Evolutionary conservation across 2,888 invertebrate genomes (phyloP).

Genomic region (Asteroscopus sphinx): DNA sequence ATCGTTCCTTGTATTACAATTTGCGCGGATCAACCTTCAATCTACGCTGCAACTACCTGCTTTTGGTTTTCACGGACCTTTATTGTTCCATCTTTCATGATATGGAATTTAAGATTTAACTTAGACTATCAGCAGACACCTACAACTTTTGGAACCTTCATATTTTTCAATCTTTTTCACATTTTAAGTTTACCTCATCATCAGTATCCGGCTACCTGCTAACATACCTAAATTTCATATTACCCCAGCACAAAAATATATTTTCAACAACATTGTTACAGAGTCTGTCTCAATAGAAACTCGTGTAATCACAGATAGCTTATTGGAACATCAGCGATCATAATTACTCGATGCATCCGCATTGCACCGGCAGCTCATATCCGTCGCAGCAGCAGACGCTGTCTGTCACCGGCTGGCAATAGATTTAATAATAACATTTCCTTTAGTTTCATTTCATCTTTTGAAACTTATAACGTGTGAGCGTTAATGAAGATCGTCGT

Average conservation of each 20-base stretch:
- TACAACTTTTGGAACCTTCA: no score
- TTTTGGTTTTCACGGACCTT: no score
- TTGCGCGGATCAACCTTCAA: no score
- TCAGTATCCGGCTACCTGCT: no score
- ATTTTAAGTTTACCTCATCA: no score
- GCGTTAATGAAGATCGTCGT: background rate
- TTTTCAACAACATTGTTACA: background rate
- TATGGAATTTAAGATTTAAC: background rate
- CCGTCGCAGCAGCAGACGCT: conserved; percentile 28
- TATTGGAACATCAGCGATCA: conserved; percentile 51
- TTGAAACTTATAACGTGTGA: conserved; percentile 29
- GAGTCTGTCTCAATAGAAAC: conserved; percentile 23
- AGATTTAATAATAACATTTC: conserved; percentile 54
- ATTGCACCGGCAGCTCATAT: conserved; percentile 51
- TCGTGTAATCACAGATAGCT: conserved; percentile 32
- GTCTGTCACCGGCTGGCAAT: conserved; percentile 39
- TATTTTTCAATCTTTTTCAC: no score
- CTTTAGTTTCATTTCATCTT: conserved; percentile 44
- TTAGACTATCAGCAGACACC: no score
- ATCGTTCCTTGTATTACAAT: no score
- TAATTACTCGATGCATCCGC: conserved; percentile 53
- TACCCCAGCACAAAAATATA: background rate
- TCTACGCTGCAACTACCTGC: no score
- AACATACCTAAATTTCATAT: no score
- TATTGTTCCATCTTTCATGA: no score